Evolutionary conservation across 2,888 invertebrate genomes (phyloP).

Genomic region (Acanthacorydalis orientalis): DNA sequence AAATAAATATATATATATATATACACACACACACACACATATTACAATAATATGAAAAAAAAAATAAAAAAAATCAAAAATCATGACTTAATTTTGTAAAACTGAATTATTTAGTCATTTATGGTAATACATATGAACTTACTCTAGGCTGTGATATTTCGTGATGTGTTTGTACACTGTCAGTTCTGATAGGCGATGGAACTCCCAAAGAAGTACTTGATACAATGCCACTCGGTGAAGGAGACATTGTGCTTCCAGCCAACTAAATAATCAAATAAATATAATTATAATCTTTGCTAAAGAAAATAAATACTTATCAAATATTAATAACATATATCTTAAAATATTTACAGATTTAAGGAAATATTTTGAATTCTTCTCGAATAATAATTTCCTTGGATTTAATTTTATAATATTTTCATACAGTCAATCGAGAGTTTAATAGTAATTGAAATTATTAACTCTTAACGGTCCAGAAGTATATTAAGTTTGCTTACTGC

Average conservation of each 20-base stretch:
- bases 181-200: background rate
- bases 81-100: background rate
- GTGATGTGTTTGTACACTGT: background rate
- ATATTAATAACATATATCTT: conserved; percentile 1
- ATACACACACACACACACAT: too few relatives aligned
- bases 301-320: conserved; percentile 1
- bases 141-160: background rate
- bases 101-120: background rate
- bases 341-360: background rate
- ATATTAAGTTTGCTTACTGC: too few relatives aligned
- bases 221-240: background rate
- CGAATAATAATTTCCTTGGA: background rate
- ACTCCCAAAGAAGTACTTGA: background rate
- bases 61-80: background rate
- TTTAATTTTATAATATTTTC: too few relatives aligned
- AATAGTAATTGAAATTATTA: too few relatives aligned
- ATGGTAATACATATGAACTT: background rate
- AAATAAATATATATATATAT: too few relatives aligned
- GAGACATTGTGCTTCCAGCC: background rate
- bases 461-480: too few relatives aligned
- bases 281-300: background rate
- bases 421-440: too few relatives aligned
- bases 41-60: too few relatives aligned
- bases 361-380: background rate
- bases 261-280: background rate